Base-by-base conservation (phyloP, 1,140 invertebrate genomes). In the Cyclargus thomasi region DNA sequence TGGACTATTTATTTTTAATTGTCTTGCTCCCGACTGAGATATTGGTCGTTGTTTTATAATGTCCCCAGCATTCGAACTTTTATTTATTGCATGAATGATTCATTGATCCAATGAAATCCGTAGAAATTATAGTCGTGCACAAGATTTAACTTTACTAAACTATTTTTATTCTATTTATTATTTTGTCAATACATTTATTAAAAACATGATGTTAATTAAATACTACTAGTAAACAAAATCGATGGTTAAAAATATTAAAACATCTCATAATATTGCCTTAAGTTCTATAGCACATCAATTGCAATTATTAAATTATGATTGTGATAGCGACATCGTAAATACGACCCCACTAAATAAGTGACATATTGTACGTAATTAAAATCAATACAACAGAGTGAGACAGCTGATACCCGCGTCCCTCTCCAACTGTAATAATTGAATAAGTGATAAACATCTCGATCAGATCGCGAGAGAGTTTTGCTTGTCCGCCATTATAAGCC, bases 1-100 rank as follows among this genome's bases (percentile, higher is more conserved):
- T 59, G 18, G 55, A 59, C 55, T 59, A 59, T 59, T 59, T 59
- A 20, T 10, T 59, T 59, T 59, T 59, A 59, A 59, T 59, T 59
- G 55, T 59, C 4, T 47, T 8, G 39, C 14, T 14, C 11, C 14
- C 55, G 18, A 18, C 18, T 59, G 17, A 59, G 18, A 20, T 59
- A 59, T 59, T 4, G 55, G 20, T 18, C 29, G 29, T 8, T 59
- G 18, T 59, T 18, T 5, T 59, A 16, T 47, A 47, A 47, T 47
- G 39, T 47, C 10, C 39, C 39, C 29, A n/a, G 55, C 1, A 20
- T 59, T 11, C 21, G 10, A 7, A 20, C 21, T 59, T 18, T 20
- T 20, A 59, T 55, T 55, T 55, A 11, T 59, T 59, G 55, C 55
- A 29, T 8, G 29, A 29, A 29, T 29, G 29, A 29, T 29, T 29